Conservation (phyloP, 2,113 vertebrate genomes). For the Syngnathus scovelli region DNA sequence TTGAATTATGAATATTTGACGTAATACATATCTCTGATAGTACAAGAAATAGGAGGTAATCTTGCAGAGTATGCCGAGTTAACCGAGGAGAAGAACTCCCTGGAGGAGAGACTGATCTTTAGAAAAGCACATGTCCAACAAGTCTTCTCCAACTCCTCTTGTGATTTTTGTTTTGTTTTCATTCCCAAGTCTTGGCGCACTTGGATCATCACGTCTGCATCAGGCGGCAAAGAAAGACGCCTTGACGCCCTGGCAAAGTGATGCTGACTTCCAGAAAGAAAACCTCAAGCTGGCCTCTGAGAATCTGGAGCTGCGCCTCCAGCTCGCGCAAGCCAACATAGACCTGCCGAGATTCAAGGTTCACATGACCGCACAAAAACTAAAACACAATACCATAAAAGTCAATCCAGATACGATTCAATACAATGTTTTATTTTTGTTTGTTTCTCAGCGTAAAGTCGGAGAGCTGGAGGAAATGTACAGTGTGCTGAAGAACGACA, state of each 20-base stretch:
- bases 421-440: not conserved
- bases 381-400: not conserved
- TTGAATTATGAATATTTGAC: not conserved
- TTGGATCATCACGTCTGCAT: not conserved
- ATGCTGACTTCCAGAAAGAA: slow-evolving; percentile 81
- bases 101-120: slow-evolving; percentile 83
- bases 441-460: slow-evolving; percentile 82
- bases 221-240: slow-evolving; percentile 80
- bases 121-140: slow-evolving; percentile 55
- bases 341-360: slow-evolving; percentile 91
- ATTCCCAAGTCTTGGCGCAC: not conserved
- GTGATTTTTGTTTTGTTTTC: not conserved
- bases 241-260: slow-evolving; percentile 70
- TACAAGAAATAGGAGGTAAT: not conserved
- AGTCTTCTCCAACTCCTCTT: not conserved
- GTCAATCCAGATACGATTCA: not conserved
- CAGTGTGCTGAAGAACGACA: slow-evolving; percentile 84
- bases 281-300: slow-evolving; percentile 86
- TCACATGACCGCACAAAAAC: slow-evolving; percentile 11
- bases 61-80: slow-evolving; percentile 79
- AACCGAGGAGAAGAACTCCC: slow-evolving; percentile 85
- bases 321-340: slow-evolving; percentile 84
- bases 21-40: not conserved
- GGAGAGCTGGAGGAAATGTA: slow-evolving; percentile 86
- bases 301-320: slow-evolving; percentile 87